Conservation (phyloP, 2,797 vertebrate species). For the Hipposideros larvatus region DNA sequence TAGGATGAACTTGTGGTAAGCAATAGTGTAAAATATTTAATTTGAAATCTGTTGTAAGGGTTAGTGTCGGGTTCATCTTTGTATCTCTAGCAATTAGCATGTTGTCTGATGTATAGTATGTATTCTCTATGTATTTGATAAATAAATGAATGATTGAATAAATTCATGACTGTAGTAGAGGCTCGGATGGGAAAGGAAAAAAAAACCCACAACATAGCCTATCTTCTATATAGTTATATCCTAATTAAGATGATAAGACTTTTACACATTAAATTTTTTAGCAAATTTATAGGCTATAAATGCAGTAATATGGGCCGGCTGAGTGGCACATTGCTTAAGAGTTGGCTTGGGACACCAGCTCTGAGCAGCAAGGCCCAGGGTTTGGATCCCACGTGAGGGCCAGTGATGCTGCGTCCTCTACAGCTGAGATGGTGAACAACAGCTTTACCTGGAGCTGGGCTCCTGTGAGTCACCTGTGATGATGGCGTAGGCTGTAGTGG, state of each 20-base stretch:
- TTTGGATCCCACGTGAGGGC: no score
- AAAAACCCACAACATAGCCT: not conserved
- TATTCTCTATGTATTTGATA: not conserved
- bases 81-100: not conserved
- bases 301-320: not conserved
- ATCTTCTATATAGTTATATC: not conserved
- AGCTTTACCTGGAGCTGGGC: no score
- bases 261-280: not conserved
- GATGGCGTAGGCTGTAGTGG: no score
- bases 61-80: not conserved
- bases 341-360: no score
- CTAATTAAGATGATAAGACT: not conserved
- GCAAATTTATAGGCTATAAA: conserved; percentile 23
- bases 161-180: not conserved
- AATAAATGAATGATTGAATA: not conserved
- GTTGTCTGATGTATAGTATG: not conserved
- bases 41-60: not conserved
- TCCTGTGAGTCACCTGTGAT: no score
- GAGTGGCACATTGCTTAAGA: no score
- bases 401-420: no score
- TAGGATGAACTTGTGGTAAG: not conserved
- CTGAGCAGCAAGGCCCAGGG: no score
- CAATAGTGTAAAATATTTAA: not conserved
- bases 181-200: not conserved
- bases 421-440: no score